These are phyloP conservation scores for Papilio xuthus DNA, from an alignment of 1,140 invertebrate species.

Conservation along the genomic window DNA sequence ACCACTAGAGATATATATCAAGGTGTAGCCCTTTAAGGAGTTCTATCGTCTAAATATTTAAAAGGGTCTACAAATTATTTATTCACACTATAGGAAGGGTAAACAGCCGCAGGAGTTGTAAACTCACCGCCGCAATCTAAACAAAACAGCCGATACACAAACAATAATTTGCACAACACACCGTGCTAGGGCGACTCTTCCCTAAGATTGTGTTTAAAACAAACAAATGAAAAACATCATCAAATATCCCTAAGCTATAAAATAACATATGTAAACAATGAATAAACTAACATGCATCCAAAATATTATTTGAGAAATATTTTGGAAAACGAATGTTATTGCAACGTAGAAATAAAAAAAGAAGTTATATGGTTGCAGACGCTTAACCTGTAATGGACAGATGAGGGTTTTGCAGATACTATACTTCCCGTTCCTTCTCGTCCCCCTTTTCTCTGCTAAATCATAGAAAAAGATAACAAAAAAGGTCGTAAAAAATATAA, in stretches of 20 bases:
- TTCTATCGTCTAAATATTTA: constrained; percentile 66
- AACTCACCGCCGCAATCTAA: constrained; percentile 65
- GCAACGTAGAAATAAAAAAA: neutral
- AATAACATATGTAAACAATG: neutral
- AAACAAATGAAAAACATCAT: constrained; percentile 26
- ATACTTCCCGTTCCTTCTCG: neutral
- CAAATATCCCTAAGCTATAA: constrained; percentile 16
- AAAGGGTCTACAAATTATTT: constrained; percentile 70
- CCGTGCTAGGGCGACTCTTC: constrained; percentile 38
- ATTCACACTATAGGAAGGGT: constrained; percentile 65
- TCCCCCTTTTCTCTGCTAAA: neutral
- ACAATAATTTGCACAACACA: constrained; percentile 60
- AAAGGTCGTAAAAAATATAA: constrained; percentile 1
- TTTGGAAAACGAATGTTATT: neutral
- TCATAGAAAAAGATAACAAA: neutral
- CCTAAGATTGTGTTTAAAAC: constrained; percentile 13
- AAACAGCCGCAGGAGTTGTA: constrained; percentile 63
- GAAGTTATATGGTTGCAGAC: too few species aligned
- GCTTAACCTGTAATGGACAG: too few species aligned
- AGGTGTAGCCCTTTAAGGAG: neutral
- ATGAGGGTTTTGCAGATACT: neutral
- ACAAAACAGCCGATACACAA: constrained; percentile 69
- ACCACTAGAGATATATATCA: neutral
- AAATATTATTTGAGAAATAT: neutral
- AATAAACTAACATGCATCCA: neutral